These are phyloP conservation scores for Drosophila quasianomalipes DNA, from an alignment of 2,888 invertebrate genomes.

Conservation along the genomic window DNA sequence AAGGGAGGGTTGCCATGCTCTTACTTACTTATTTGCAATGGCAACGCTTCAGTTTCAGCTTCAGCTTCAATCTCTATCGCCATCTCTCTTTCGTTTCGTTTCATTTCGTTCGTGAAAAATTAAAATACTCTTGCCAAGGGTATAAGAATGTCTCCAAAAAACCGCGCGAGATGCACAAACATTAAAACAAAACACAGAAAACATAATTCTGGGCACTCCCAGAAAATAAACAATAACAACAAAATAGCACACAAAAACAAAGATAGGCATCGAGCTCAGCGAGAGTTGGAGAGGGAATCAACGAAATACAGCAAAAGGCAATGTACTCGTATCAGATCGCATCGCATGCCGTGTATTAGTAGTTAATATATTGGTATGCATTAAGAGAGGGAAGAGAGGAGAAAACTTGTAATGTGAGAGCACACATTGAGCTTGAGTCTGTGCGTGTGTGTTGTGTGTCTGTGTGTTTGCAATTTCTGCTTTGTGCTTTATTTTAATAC, in stretches of 20 bases:
- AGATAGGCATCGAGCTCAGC: slow-evolving; percentile 29
- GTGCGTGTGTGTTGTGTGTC: slow-evolving; percentile 30
- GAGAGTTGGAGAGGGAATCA: slow-evolving; percentile 31
- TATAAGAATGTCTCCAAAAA: slow-evolving; percentile 44
- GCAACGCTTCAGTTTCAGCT: slow-evolving; percentile 22
- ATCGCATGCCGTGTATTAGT: slow-evolving; percentile 39
- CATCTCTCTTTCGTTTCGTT: not conserved
- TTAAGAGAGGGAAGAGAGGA: slow-evolving; percentile 23
- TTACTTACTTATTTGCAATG: slow-evolving; percentile 52
- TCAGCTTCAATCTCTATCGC: not conserved
- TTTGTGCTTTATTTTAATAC: slow-evolving; percentile 53
- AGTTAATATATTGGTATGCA: not conserved
- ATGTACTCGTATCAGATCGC: slow-evolving; percentile 61
- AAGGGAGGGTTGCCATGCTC: slow-evolving; percentile 1
- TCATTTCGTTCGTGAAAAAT: not conserved
- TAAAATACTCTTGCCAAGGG: not conserved
- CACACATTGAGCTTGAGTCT: slow-evolving; percentile 15
- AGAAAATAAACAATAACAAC: slow-evolving; percentile 16
- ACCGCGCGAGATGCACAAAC: slow-evolving; percentile 42
- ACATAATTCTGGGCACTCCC: slow-evolving; percentile 57
- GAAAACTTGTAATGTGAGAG: slow-evolving; percentile 19
- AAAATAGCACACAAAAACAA: slow-evolving; percentile 27
- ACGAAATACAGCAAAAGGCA: slow-evolving; percentile 41
- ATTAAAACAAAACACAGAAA: slow-evolving; percentile 46
- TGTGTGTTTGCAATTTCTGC: slow-evolving; percentile 27